phyloP scores from a whole-genome alignment of 37 sponge, comb jelly and placozoan genomes.

The Spongilla lacustris region DNA sequence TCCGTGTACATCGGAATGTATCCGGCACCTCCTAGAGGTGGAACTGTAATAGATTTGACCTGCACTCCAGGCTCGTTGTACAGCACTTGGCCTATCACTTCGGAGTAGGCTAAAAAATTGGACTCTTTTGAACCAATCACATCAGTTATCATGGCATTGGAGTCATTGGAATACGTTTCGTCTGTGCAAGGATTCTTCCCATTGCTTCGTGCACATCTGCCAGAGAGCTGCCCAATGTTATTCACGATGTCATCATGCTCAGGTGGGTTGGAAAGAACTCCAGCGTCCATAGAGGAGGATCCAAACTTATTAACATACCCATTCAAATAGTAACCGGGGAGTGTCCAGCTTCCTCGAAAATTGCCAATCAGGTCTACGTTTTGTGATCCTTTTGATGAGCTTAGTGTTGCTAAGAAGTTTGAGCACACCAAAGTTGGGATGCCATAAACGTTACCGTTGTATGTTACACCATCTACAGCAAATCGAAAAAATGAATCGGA shows the following conservation, averaged over 20 bases:
- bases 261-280: conserved; percentile 2
- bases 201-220: background rate
- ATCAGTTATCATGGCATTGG: background rate
- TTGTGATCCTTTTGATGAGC: background rate
- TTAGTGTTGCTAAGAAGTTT: conserved; percentile 14
- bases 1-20: conserved; percentile 5
- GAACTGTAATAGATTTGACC: background rate
- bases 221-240: conserved; percentile 13
- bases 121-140: background rate
- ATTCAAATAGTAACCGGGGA: conserved; percentile 15
- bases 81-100: conserved; percentile 14
- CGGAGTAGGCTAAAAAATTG: conserved; percentile 22
- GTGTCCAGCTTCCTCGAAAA: conserved; percentile 15
- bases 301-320: conserved; percentile 25
- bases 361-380: background rate
- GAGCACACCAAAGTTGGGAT: conserved; percentile 28
- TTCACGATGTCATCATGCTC: background rate
- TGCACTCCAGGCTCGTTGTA: background rate
- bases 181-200: conserved; percentile 17
- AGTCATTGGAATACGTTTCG: background rate
- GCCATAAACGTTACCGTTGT: conserved; percentile 9
- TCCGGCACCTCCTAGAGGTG: too few species aligned
- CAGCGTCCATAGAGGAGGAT: too few species aligned
- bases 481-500: background rate
- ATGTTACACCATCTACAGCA: conserved; percentile 11